These are phyloP conservation scores for Desmophyllum pertusum DNA, from an alignment of 92 coral and sea anemone species.

Conservation along the genomic window DNA sequence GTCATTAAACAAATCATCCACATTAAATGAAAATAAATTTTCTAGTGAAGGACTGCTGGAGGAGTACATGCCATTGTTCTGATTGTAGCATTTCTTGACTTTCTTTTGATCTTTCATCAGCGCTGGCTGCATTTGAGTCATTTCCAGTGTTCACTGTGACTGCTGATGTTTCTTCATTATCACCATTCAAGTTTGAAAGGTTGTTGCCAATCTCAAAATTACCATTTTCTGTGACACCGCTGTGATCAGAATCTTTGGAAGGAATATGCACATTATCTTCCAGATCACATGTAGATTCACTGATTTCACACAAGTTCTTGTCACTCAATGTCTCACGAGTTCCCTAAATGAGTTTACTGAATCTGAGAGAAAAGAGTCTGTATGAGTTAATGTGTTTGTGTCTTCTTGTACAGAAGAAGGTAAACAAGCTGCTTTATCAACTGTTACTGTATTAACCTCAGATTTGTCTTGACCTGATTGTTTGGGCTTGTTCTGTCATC, in stretches of 20 bases:
- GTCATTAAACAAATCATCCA: slow-evolving; percentile 62
- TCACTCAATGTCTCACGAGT: slow-evolving; percentile 3
- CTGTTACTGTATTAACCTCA: background rate
- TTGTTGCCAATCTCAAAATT: background rate
- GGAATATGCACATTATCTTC: background rate
- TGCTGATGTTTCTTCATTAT: background rate
- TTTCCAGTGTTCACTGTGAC: background rate
- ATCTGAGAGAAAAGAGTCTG: background rate
- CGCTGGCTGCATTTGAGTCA: background rate
- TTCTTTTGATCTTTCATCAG: background rate
- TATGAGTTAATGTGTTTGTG: background rate
- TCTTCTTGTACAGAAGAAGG: background rate
- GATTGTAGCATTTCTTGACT: background rate
- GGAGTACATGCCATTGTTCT: background rate
- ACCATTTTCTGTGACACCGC: background rate
- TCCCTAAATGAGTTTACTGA: background rate
- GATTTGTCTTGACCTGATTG: background rate
- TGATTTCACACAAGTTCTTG: background rate
- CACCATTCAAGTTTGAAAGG: no score
- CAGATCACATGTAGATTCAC: background rate
- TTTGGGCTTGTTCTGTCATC: background rate
- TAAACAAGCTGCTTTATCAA: background rate
- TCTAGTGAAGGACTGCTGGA: background rate
- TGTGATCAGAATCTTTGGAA: background rate
- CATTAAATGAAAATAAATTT: slow-evolving; percentile 26